Base-by-base conservation (phyloP, 2,888 invertebrate genomes). In the Habrosyne pyritoides region DNA sequence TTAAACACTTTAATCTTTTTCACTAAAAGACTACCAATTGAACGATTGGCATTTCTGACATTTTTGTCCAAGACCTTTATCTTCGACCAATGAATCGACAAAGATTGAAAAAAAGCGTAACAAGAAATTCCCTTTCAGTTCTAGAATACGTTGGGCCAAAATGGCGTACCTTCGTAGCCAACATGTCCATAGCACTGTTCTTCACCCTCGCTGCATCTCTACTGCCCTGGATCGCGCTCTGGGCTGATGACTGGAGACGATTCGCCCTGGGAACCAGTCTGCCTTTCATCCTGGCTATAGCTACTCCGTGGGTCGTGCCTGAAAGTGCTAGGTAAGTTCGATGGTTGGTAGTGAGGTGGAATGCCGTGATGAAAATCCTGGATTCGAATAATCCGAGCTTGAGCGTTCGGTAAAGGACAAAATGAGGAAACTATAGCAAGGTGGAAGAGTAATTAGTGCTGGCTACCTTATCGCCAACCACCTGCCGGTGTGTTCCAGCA, bases 81-180 rank as follows among this genome's bases (percentile, higher is more conserved):
- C 18, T 14, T 8, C n/a, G 8, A 14, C 47, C 47, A 21, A 47
- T 21, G 21, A 7, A 21, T 8, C 14, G n/a, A 47, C 2, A 8
- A 8, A 14, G 14, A 21, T 18, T 47, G 21, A n/a, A n/a, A n/a
- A n/a, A n/a, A n/a, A n/a, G 18, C 28, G n/a, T 21, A 28, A 14
- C 36, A 8, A 28, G 18, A 26, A 49, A 28, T 57, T 59, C 53
- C 22, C 18, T 92, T 93, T 14, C 86, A 97, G 97, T 97, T 42
- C 80, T 97, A 62, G 97, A 98, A 81, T 97, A 97, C 86, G 97
- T 97, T 3, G 97, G 97, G 10, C 97, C 97, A 36, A 96, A 96
- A 90, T 97, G 97, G 96, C 93, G 98, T 12, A 97, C 97, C 0
- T 96, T 97, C 79, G 97, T 98, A 0, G 97, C 97, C 21, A 98